Percentiles rank a stretch among this genome's conserved stretches.
Conservation (phyloP, 2,797 vertebrate species). For the Carduelis carduelis region DNA sequence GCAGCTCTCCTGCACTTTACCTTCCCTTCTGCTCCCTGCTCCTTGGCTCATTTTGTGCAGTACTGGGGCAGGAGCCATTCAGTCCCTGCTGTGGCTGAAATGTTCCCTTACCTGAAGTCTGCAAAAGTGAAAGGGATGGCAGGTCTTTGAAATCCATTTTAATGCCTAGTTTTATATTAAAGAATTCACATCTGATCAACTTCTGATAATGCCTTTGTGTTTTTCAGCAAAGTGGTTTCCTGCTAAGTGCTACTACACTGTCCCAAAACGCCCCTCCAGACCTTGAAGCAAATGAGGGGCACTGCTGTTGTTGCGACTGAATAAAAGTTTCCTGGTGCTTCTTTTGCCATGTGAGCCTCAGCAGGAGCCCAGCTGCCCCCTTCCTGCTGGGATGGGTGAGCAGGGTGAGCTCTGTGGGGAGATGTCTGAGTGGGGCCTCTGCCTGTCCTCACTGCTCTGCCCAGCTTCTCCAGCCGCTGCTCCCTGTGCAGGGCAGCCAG, state of each 20-base stretch:
- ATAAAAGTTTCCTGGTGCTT: neutral
- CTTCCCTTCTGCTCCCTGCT: constrained; percentile 1
- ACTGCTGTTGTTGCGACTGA: fast-evolving
- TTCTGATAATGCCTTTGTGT: neutral
- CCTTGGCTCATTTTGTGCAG: neutral
- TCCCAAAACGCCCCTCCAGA: neutral
- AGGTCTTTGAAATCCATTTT: neutral
- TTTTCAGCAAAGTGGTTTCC: neutral
- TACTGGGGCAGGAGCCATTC: neutral
- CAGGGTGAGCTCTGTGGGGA: fast-evolving
- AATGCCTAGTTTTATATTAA: neutral
- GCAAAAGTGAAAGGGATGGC: neutral
- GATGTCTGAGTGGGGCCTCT: fast-evolving
- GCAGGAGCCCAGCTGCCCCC: neutral
- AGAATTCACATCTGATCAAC: neutral
- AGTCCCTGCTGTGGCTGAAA: neutral
- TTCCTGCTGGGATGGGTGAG: fast-evolving
- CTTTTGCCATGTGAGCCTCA: fast-evolving
- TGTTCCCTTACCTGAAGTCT: neutral
- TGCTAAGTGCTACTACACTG: fast-evolving
- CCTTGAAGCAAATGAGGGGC: fast-evolving
- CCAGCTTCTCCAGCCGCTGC: fast-evolving
- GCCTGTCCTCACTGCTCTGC: fast-evolving
- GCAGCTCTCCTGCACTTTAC: neutral
- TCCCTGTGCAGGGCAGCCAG: neutral